These are phyloP conservation scores for Varanus salvator DNA, from an alignment of 2,113 vertebrate genomes.

Conservation along the genomic window DNA sequence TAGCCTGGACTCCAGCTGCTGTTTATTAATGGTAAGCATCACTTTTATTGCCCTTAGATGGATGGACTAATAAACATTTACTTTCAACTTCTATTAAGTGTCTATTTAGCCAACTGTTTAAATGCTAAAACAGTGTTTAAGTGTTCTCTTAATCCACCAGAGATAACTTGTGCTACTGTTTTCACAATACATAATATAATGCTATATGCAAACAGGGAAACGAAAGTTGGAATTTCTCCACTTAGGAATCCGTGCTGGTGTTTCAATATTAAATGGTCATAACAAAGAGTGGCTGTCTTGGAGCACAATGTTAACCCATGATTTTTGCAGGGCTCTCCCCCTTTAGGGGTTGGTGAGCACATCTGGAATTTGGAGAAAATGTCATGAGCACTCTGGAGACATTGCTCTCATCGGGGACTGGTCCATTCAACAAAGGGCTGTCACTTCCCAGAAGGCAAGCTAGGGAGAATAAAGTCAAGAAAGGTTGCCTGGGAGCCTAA, in stretches of 20 bases:
- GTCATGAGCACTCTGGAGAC: no score
- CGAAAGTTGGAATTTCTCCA: not conserved
- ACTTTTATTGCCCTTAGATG: not conserved
- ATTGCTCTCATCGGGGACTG: no score
- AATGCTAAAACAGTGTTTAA: not conserved
- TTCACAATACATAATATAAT: not conserved
- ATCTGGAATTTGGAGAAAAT: no score
- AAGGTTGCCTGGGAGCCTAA: no score
- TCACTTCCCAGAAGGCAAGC: no score
- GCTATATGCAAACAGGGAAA: not conserved
- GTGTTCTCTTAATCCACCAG: not conserved
- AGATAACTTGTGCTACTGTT: not conserved
- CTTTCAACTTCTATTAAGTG: not conserved
- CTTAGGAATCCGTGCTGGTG: not conserved
- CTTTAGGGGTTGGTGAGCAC: no score
- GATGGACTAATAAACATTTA: slow-evolving; percentile 22
- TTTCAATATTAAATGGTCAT: not conserved
- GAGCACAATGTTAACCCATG: not conserved
- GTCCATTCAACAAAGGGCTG: no score
- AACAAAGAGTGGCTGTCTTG: not conserved
- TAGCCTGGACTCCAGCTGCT: not conserved
- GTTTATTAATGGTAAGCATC: not conserved
- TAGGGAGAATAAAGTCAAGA: no score
- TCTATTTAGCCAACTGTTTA: slow-evolving; percentile 5
- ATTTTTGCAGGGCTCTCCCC: no score